Evolutionary conservation across 1,140 invertebrate species (phyloP).

Genomic region (Ceratitis capitata): DNA sequence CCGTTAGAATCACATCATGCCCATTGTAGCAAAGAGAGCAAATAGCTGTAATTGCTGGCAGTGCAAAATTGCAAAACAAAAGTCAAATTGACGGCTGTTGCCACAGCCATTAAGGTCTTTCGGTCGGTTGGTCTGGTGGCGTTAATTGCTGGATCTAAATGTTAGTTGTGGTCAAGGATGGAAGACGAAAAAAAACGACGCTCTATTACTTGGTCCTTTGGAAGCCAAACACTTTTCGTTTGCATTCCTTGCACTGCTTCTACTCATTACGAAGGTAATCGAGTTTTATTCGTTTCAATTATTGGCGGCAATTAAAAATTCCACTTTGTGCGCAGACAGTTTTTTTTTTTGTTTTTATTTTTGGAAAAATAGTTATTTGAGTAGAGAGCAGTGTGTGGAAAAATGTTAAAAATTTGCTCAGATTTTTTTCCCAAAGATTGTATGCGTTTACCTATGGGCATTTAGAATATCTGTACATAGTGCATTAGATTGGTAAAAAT

Average conservation of each 20-base stretch:
- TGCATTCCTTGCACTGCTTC: background rate
- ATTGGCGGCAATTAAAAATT: slow-evolving; percentile 24
- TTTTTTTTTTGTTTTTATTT: background rate
- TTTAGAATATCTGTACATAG: no score
- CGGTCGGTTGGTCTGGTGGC: background rate
- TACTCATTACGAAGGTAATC: background rate
- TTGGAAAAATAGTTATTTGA: background rate
- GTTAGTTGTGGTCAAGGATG: background rate
- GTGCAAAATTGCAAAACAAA: background rate
- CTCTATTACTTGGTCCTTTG: background rate
- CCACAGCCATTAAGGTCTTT: slow-evolving; percentile 1
- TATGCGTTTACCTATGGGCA: no score
- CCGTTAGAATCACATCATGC: slow-evolving; percentile 2
- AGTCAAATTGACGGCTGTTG: slow-evolving; percentile 18
- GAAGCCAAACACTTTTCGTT: background rate
- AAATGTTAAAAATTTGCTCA: background rate
- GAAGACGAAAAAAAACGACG: background rate
- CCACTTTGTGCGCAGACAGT: background rate
- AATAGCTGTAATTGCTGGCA: background rate
- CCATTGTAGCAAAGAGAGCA: background rate
- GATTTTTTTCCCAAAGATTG: background rate
- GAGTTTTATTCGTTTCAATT: slow-evolving; percentile 28
- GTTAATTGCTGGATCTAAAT: slow-evolving; percentile 15
- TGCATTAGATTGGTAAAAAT: no score
- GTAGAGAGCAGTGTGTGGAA: background rate